Percentiles rank a stretch among this genome's conserved stretches.
Evolutionary conservation across 2,888 invertebrate species (phyloP).

Genomic region (Brassicogethes aeneus): DNA sequence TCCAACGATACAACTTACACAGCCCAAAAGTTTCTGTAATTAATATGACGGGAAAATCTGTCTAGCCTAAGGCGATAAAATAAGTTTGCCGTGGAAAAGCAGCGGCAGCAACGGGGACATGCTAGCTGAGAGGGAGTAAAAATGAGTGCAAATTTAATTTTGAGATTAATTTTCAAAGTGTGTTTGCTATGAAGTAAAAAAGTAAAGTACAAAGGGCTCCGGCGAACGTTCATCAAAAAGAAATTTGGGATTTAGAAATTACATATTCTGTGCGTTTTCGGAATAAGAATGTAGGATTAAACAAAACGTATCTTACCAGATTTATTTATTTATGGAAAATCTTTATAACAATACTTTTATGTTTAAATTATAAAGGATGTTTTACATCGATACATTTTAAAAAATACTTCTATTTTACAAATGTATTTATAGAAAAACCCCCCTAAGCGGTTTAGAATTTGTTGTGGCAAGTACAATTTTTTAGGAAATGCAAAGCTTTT

Average conservation of each 20-base stretch:
- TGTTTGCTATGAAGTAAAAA: slow-evolving; percentile 25
- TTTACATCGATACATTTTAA: too few relatives aligned
- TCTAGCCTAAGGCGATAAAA: slow-evolving; percentile 25
- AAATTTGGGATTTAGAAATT: slow-evolving; percentile 15
- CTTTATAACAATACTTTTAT: too few relatives aligned
- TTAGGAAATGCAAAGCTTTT: too few relatives aligned
- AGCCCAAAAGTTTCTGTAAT: slow-evolving; percentile 26
- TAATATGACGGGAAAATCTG: slow-evolving; percentile 31
- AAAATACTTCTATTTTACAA: too few relatives aligned
- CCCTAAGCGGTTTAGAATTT: too few relatives aligned
- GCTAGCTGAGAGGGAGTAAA: slow-evolving; percentile 34
- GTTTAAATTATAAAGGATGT: too few relatives aligned
- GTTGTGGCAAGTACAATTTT: too few relatives aligned
- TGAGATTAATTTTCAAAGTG: slow-evolving; percentile 45
- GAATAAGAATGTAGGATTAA: slow-evolving; percentile 10
- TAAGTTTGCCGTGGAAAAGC: slow-evolving; percentile 25
- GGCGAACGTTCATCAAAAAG: slow-evolving; percentile 15
- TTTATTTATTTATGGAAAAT: not conserved
- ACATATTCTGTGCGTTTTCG: slow-evolving; percentile 12
- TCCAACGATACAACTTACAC: slow-evolving; percentile 11
- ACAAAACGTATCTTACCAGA: not conserved
- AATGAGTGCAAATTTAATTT: slow-evolving; percentile 52
- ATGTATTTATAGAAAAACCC: too few relatives aligned
- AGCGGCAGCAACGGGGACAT: slow-evolving; percentile 24
- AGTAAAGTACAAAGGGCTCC: slow-evolving; percentile 17